Evolutionary conservation across 2,888 invertebrate genomes (phyloP).

Genomic region (Amiota minor): DNA sequence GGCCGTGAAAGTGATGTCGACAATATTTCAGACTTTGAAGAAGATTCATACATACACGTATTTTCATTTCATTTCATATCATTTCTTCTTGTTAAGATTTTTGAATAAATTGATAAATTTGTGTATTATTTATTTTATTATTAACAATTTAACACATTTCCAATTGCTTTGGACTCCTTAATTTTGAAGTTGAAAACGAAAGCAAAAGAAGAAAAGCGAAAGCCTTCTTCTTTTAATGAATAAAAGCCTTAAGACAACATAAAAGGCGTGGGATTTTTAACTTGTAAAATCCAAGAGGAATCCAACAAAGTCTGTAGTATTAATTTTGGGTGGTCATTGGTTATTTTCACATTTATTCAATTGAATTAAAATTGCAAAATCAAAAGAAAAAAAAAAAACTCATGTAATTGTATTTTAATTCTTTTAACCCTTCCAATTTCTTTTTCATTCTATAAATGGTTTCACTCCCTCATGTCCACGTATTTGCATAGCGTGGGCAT

Average conservation of each 20-base stretch:
- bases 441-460: neutral
- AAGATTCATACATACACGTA: too few species aligned
- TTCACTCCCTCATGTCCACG: neutral
- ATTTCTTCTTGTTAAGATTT: constrained; percentile 45
- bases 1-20: constrained; percentile 70
- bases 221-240: constrained; percentile 25
- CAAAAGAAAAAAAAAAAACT: constrained; percentile 38
- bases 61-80: constrained; percentile 15
- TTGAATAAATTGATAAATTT: constrained; percentile 59
- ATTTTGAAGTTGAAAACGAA: constrained; percentile 18
- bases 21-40: neutral
- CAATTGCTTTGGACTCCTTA: constrained; percentile 15
- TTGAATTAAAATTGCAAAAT: constrained; percentile 64
- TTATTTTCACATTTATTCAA: constrained; percentile 65
- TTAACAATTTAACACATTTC: constrained; percentile 61
- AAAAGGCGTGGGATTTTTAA: constrained; percentile 26
- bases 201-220: constrained; percentile 53
- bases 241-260: constrained; percentile 25
- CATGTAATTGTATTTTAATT: neutral
- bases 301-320: too few species aligned
- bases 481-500: constrained; percentile 7
- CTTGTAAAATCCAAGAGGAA: constrained; percentile 14
- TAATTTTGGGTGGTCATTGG: constrained; percentile 50
- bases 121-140: constrained; percentile 65
- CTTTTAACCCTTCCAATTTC: neutral